Conservation (phyloP, 1,140 invertebrate species). For the Zaprionus lachaisei region DNA sequence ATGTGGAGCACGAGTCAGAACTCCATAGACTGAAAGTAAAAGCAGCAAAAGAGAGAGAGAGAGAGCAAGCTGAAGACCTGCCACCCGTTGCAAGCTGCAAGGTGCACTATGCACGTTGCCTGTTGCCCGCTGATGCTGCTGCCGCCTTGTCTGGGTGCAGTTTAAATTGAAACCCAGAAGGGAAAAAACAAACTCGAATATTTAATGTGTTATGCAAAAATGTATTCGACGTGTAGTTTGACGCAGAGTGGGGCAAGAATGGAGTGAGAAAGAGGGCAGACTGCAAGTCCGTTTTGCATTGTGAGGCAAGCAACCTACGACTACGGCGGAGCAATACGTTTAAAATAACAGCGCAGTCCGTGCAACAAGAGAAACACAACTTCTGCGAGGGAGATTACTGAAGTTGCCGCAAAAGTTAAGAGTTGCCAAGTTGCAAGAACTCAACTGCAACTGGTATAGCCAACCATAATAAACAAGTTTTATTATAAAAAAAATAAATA, state of each 20-base stretch:
- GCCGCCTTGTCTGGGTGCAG: constrained; percentile 58
- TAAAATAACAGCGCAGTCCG: constrained; percentile 74
- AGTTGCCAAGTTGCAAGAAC: neutral
- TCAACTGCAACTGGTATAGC: neutral
- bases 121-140: constrained; percentile 47
- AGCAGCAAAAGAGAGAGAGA: constrained; percentile 40
- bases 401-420: constrained; percentile 19
- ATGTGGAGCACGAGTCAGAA: constrained; percentile 55
- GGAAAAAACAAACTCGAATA: constrained; percentile 76
- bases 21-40: constrained; percentile 63
- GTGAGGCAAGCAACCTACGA: constrained; percentile 5
- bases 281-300: neutral
- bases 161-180: constrained; percentile 77
- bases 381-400: constrained; percentile 18
- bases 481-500: neutral
- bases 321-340: constrained; percentile 65
- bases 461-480: neutral
- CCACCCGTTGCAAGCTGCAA: constrained; percentile 9
- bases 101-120: constrained; percentile 16
- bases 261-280: neutral
- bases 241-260: no score
- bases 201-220: constrained; percentile 82
- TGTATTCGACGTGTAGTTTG: constrained; percentile 55
- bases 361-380: constrained; percentile 44
- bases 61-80: constrained; percentile 50